phyloP scores from a whole-genome alignment of 2,797 vertebrate species.

The Choloepus didactylus region DNA sequence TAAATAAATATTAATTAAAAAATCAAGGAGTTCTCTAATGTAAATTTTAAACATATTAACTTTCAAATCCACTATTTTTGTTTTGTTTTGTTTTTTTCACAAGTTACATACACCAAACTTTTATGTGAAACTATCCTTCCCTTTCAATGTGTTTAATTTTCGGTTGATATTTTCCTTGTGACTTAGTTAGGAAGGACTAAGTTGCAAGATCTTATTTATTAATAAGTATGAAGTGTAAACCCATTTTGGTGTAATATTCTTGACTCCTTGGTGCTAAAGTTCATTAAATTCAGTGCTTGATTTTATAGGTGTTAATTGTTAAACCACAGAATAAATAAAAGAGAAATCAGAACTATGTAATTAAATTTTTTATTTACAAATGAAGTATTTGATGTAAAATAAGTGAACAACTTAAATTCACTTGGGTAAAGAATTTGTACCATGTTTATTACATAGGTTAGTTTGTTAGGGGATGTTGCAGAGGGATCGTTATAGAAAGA shows the following conservation, averaged over 20 bases:
- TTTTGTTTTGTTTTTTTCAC: slow-evolving; percentile 43
- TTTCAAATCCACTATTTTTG: slow-evolving; percentile 60
- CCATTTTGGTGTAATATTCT: slow-evolving; percentile 74
- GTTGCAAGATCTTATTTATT: slow-evolving; percentile 81
- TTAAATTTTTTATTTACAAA: slow-evolving; percentile 70
- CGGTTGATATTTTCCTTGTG: slow-evolving; percentile 71
- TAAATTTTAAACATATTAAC: slow-evolving; percentile 79
- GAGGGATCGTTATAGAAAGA: slow-evolving; percentile 67
- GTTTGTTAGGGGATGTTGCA: slow-evolving; percentile 48
- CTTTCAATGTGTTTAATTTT: slow-evolving; percentile 79
- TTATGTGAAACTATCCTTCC: slow-evolving; percentile 63
- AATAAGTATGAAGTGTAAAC: slow-evolving; percentile 70
- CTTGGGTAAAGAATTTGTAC: slow-evolving; percentile 40
- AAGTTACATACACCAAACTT: slow-evolving; percentile 73
- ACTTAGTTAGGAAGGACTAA: slow-evolving; percentile 17
- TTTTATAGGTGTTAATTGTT: slow-evolving; percentile 56
- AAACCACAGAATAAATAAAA: slow-evolving; percentile 64
- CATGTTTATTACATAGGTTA: slow-evolving; percentile 39
- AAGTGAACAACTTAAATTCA: slow-evolving; percentile 27
- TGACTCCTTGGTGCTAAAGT: slow-evolving; percentile 82
- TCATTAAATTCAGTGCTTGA: slow-evolving; percentile 78
- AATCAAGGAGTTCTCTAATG: slow-evolving; percentile 85
- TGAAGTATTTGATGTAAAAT: slow-evolving; percentile 54
- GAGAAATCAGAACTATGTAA: slow-evolving; percentile 56
- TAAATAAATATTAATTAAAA: slow-evolving; percentile 88